Evolutionary conservation across 64 coral and sea anemone genomes (phyloP).

Genomic region (Stichodactyla helianthus): DNA sequence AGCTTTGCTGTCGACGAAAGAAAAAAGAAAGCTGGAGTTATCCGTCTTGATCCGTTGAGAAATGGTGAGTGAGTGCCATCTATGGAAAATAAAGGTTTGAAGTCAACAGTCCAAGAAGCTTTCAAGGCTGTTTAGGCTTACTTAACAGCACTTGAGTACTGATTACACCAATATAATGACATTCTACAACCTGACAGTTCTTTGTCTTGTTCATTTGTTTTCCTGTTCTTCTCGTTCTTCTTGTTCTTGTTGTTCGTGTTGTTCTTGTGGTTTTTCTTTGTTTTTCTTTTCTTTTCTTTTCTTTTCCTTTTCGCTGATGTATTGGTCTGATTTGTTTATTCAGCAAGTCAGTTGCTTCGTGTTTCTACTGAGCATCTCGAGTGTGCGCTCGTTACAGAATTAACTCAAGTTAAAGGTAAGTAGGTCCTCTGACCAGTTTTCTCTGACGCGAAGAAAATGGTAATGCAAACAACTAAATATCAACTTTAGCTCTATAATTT

Average conservation of each 20-base stretch:
- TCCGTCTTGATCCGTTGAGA: neutral
- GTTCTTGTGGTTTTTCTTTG: too few relatives aligned
- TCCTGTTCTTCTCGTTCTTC: too few relatives aligned
- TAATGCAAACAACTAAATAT: neutral
- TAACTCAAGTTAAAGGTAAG: slow-evolving; percentile 44
- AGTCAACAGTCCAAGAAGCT: neutral
- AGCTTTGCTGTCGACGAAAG: neutral
- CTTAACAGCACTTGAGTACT: too few relatives aligned
- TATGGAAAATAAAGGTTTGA: neutral
- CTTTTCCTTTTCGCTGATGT: too few relatives aligned
- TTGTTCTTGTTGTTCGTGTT: too few relatives aligned
- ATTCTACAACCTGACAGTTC: too few relatives aligned
- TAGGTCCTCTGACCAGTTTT: neutral
- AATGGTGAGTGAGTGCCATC: neutral
- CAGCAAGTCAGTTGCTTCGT: slow-evolving; percentile 59
- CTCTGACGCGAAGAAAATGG: too few relatives aligned
- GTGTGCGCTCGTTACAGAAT: slow-evolving; percentile 38
- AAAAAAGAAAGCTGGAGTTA: neutral
- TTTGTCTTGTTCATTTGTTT: too few relatives aligned
- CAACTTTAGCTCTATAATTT: neutral
- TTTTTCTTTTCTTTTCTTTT: too few relatives aligned
- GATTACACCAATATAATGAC: too few relatives aligned
- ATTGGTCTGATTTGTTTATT: neutral
- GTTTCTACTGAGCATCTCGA: slow-evolving; percentile 35
- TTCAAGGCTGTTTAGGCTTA: neutral